phyloP scores from a whole-genome alignment of 2,797 vertebrate genomes.

The Acanthurus lineatus region DNA sequence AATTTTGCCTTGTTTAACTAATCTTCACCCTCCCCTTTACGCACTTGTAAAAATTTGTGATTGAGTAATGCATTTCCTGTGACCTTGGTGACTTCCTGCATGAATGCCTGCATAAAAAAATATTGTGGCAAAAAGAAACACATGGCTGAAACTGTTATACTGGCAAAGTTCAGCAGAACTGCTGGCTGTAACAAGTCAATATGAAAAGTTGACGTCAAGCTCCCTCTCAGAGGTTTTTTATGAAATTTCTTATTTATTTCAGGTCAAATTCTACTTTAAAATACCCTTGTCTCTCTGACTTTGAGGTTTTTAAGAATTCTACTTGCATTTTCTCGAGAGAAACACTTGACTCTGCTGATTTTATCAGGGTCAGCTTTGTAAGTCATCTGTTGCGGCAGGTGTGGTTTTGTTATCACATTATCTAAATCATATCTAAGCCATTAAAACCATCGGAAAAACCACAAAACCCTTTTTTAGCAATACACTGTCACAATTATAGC shows the following conservation, averaged over 20 bases:
- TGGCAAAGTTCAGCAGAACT: constrained; percentile 20
- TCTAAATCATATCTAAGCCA: constrained; percentile 5
- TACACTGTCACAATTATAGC: background rate
- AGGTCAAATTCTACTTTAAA: background rate
- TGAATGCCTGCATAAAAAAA: constrained; percentile 21
- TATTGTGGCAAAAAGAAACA: constrained; percentile 16
- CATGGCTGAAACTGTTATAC: too few relatives aligned
- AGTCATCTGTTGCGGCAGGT: background rate
- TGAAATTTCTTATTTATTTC: background rate
- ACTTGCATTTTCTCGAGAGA: background rate
- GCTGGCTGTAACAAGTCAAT: constrained; percentile 3
- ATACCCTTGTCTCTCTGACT: background rate
- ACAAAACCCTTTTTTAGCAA: background rate
- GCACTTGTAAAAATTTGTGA: constrained; percentile 68
- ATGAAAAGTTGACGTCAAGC: background rate
- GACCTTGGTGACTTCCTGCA: constrained; percentile 69
- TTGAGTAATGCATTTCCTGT: constrained; percentile 83
- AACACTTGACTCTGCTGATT: background rate
- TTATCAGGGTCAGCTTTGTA: background rate
- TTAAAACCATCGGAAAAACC: constrained; percentile 7
- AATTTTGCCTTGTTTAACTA: constrained; percentile 11
- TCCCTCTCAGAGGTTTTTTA: background rate
- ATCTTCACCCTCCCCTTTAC: constrained; percentile 52
- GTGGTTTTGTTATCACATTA: background rate
- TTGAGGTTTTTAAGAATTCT: background rate